Percentiles rank a stretch among this genome's conserved stretches.
phyloP scores from a whole-genome alignment of 2,113 vertebrate genomes.

The Passer domesticus region DNA sequence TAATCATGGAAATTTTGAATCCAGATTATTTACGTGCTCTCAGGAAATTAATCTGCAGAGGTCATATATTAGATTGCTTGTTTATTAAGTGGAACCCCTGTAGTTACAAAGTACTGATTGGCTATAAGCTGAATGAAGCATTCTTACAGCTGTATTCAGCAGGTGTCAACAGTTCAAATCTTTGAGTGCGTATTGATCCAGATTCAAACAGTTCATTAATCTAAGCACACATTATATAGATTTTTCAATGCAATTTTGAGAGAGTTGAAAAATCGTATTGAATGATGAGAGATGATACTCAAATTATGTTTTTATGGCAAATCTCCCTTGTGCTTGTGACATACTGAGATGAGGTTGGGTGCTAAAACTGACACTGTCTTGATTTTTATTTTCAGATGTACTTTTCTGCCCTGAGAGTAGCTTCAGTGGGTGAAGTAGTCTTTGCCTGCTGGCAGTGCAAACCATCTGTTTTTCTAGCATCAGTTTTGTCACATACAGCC shows the following conservation, averaged over 20 bases:
- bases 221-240: slow-evolving; percentile 83
- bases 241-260: slow-evolving; percentile 81
- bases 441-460: neutral
- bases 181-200: slow-evolving; percentile 79
- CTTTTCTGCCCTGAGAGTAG: slow-evolving; percentile 21
- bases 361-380: neutral
- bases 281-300: slow-evolving; percentile 81
- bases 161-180: slow-evolving; percentile 77
- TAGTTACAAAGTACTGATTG: slow-evolving; percentile 72
- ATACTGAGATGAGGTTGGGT: neutral
- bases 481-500: neutral
- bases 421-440: neutral
- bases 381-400: slow-evolving; percentile 30
- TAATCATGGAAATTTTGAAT: slow-evolving; percentile 79
- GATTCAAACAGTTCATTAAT: slow-evolving; percentile 86
- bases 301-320: slow-evolving; percentile 76
- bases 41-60: slow-evolving; percentile 78
- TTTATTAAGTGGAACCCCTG: slow-evolving; percentile 81
- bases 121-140: slow-evolving; percentile 67
- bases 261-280: slow-evolving; percentile 80
- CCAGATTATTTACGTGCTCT: slow-evolving; percentile 80
- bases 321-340: slow-evolving; percentile 46
- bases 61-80: slow-evolving; percentile 77
- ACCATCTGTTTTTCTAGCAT: neutral
- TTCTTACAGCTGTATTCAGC: slow-evolving; percentile 75